A percentile compares a stretch with the other conserved stretches of the same genome.
These are phyloP conservation scores for Verasper variegatus DNA, from an alignment of 2,113 vertebrate species.

Conservation along the genomic window DNA sequence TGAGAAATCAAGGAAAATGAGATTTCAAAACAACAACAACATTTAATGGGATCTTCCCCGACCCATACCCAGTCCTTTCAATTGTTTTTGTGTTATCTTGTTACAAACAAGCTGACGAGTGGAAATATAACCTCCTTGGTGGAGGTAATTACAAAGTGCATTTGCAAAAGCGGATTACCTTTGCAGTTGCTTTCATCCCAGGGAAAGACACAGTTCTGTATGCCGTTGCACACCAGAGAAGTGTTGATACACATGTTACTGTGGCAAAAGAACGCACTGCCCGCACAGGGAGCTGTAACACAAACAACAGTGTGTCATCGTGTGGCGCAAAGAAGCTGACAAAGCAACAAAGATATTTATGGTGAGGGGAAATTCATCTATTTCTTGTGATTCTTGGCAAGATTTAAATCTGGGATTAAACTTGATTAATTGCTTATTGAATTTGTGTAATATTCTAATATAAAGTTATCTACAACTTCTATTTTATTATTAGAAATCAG, in stretches of 20 bases:
- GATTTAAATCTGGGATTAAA: no score
- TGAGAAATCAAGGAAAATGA: no score
- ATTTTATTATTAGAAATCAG: not conserved
- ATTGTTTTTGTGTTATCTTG: no score
- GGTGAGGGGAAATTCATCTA: not conserved
- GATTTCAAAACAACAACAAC: not conserved
- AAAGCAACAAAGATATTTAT: not conserved
- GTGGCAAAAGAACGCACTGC: conserved; percentile 92
- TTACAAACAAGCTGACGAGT: no score
- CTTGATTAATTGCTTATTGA: no score
- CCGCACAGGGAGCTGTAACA: conserved; percentile 88
- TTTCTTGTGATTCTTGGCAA: no score
- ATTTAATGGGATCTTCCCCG: no score
- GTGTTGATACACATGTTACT: conserved; percentile 99
- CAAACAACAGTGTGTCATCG: conserved; percentile 22
- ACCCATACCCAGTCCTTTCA: no score
- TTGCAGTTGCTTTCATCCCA: conserved; percentile 98
- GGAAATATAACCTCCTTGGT: no score
- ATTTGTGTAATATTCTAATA: no score
- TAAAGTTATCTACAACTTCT: not conserved
- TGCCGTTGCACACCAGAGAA: conserved; percentile 94
- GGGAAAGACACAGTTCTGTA: conserved; percentile 97
- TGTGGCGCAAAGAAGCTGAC: not conserved
- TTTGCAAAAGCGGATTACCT: conserved; percentile 79
- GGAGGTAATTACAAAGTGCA: not conserved